These are phyloP conservation scores for Ophion obscuratus DNA, from an alignment of 2,888 invertebrate genomes.

Conservation along the genomic window DNA sequence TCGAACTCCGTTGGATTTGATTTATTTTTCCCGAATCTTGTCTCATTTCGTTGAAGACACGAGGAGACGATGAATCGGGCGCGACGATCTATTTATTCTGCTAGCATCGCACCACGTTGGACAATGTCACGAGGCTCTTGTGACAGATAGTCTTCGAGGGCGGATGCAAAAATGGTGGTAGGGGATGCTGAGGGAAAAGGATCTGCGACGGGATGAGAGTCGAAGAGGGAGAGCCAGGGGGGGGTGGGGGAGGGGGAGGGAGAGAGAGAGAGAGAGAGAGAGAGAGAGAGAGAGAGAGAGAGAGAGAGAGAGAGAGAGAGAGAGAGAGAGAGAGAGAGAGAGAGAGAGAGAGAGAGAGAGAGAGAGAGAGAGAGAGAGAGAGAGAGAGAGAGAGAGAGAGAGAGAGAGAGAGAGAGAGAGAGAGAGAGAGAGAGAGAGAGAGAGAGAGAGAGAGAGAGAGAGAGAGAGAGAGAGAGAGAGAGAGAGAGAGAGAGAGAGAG, in stretches of 20 bases:
- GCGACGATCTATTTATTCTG: conserved; percentile 41
- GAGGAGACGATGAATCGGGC: conserved; percentile 16
- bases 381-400: not conserved
- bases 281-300: not conserved
- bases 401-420: not conserved
- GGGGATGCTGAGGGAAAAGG: conserved; percentile 35
- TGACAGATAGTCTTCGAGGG: conserved; percentile 30
- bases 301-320: conserved; percentile 9
- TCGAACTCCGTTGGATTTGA: conserved; percentile 11
- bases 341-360: not conserved
- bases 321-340: not conserved
- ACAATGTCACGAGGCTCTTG: conserved; percentile 38
- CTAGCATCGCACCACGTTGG: conserved; percentile 43
- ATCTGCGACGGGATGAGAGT: not conserved
- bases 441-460: not conserved
- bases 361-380: not conserved
- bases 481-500: not conserved
- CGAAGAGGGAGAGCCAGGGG: not conserved
- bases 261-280: not conserved
- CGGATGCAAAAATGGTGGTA: not conserved
- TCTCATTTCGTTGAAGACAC: not conserved
- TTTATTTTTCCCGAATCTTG: conserved; percentile 21
- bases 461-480: conserved; percentile 1
- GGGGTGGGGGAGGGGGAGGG: not conserved
- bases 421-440: not conserved